A percentile compares a stretch with the other conserved stretches of the same genome.
Evolutionary conservation across 1,140 invertebrate species (phyloP).

Genomic region (Scaptomyza hsui): DNA sequence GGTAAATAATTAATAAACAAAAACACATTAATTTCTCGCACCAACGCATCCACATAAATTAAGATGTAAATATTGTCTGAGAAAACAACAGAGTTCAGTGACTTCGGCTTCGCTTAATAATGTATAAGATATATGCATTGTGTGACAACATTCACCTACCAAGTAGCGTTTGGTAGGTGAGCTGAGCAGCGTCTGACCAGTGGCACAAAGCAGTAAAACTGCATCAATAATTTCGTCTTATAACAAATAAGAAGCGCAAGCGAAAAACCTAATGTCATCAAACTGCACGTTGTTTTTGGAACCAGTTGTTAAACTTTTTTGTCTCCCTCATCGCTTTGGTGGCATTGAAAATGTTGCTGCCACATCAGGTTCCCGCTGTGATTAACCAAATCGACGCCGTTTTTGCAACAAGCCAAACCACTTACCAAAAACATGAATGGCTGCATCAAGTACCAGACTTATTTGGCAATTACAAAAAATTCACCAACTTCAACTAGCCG

Average conservation of each 20-base stretch:
- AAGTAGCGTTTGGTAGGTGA: slow-evolving; percentile 15
- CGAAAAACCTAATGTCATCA: slow-evolving; percentile 53
- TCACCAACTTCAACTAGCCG: slow-evolving; percentile 16
- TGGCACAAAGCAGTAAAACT: slow-evolving; percentile 10
- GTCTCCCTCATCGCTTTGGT: slow-evolving; percentile 18
- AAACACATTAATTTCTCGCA: neutral
- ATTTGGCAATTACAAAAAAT: slow-evolving; percentile 34
- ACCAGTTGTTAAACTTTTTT: slow-evolving; percentile 46
- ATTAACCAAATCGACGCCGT: slow-evolving; percentile 34
- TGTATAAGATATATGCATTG: neutral
- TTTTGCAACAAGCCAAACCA: slow-evolving; percentile 19
- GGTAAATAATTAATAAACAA: no score
- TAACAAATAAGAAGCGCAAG: slow-evolving; percentile 44
- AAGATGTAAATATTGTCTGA: slow-evolving; percentile 12
- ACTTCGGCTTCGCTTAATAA: slow-evolving; percentile 8
- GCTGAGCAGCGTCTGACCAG: slow-evolving; percentile 3
- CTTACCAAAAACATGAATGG: slow-evolving; percentile 36
- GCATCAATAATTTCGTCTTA: slow-evolving; percentile 36
- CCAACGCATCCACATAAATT: neutral
- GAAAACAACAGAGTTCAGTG: slow-evolving; percentile 3
- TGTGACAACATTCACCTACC: slow-evolving; percentile 20
- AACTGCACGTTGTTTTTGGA: slow-evolving; percentile 44
- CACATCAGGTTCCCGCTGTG: slow-evolving; percentile 40
- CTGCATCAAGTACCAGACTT: slow-evolving; percentile 34
- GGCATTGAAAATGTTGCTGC: slow-evolving; percentile 39